Percentiles rank a stretch among this genome's conserved stretches.
Conservation (phyloP, 2,797 vertebrate species). For the Pyrocephalus nanus region DNA sequence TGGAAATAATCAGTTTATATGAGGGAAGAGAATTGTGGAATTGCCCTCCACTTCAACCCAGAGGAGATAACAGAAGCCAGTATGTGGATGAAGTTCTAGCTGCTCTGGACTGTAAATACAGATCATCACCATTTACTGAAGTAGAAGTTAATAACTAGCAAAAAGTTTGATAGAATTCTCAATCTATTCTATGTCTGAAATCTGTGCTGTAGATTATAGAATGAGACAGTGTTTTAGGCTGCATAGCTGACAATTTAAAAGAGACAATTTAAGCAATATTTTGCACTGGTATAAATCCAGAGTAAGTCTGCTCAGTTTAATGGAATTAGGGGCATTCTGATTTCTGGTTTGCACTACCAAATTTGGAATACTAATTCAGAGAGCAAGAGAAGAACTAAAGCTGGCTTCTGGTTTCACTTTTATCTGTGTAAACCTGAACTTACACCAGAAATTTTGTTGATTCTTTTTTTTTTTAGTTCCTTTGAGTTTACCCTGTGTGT, state of each 20-base stretch:
- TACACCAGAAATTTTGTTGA: not conserved
- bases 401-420: not conserved
- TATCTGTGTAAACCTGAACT: not conserved
- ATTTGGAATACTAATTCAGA: not conserved
- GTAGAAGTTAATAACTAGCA: not conserved
- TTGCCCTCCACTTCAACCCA: not conserved
- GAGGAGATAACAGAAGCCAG: not conserved
- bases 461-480: not conserved
- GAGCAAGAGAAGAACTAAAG: not conserved
- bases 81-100: not conserved
- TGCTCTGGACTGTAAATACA: not conserved
- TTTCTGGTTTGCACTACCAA: not conserved
- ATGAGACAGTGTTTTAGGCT: not conserved
- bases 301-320: not conserved
- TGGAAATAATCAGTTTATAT: not conserved
- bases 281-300: not conserved
- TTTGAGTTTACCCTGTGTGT: not conserved
- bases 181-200: not conserved
- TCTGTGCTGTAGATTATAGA: not conserved
- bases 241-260: not conserved
- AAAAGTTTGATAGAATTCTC: not conserved
- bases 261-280: not conserved
- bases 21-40: not conserved
- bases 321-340: not conserved
- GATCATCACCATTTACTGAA: not conserved